Evolutionary conservation across 1,140 invertebrate genomes (phyloP).

Genomic region (Zaprionus africanus): DNA sequence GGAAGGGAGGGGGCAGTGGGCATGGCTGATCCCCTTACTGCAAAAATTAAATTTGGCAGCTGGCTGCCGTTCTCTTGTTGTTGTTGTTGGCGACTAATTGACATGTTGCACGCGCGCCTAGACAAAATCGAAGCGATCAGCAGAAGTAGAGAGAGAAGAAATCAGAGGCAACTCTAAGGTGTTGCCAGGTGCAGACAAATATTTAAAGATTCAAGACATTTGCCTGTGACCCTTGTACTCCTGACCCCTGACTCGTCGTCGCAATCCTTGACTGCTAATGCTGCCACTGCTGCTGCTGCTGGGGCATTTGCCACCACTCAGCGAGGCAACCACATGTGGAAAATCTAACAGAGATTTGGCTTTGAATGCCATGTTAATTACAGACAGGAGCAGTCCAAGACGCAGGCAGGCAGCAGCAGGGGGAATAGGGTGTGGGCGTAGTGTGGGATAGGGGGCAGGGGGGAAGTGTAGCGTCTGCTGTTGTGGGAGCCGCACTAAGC

Average conservation of each 20-base stretch:
- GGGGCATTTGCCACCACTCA: constrained; percentile 55
- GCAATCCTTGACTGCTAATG: not conserved
- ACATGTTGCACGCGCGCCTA: constrained; percentile 64
- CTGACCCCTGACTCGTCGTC: not conserved
- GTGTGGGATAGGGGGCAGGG: not conserved
- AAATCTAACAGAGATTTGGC: constrained; percentile 57
- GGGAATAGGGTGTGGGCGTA: no score
- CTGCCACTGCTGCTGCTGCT: not conserved
- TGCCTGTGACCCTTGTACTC: not conserved
- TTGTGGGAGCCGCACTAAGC: constrained; percentile 42
- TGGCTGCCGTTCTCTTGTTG: constrained; percentile 65
- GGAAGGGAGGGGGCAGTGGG: not conserved
- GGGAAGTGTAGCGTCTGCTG: not conserved
- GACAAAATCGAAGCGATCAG: not conserved
- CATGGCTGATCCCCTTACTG: constrained; percentile 2
- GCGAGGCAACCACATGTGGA: constrained; percentile 46
- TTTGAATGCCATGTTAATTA: constrained; percentile 82
- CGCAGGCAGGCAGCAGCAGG: not conserved
- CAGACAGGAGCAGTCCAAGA: constrained; percentile 17
- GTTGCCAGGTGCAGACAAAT: not conserved
- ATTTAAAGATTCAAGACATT: constrained; percentile 16
- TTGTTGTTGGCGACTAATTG: constrained; percentile 70
- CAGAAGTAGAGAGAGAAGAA: not conserved
- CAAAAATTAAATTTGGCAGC: constrained; percentile 78
- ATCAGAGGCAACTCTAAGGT: not conserved